These are phyloP conservation scores for Palaemon carinicauda DNA, from an alignment of 1,140 invertebrate species.

Conservation along the genomic window DNA sequence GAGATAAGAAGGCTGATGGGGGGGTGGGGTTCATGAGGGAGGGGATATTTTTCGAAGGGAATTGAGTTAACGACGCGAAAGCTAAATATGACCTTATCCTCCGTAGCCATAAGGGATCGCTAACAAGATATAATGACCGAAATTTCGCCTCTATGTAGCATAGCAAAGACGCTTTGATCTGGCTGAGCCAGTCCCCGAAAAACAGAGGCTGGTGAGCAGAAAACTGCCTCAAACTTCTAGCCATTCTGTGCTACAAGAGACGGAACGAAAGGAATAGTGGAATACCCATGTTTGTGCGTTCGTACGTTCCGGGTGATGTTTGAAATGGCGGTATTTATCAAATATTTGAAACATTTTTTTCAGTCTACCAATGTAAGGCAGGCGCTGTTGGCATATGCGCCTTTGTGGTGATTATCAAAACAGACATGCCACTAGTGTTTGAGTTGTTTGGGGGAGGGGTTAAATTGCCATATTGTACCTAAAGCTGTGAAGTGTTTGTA, in stretches of 20 bases:
- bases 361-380: no score
- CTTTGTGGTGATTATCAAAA: no score
- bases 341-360: no score
- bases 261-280: no score
- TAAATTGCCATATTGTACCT: no score
- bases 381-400: no score
- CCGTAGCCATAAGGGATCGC: conserved; percentile 26
- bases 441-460: no score
- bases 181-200: neutral
- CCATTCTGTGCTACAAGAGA: neutral
- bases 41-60: conserved; percentile 10
- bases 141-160: conserved; percentile 39
- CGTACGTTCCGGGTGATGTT: no score
- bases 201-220: conserved; percentile 15
- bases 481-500: no score
- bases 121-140: conserved; percentile 44
- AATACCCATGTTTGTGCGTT: no score
- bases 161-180: neutral
- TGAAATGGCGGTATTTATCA: no score
- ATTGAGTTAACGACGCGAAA: conserved; percentile 43
- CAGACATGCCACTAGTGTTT: no score
- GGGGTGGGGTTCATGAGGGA: neutral
- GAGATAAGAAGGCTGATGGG: neutral
- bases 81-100: conserved; percentile 48
- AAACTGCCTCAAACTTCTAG: neutral